These are phyloP conservation scores for Dendroctonus ponderosae DNA, from an alignment of 1,140 invertebrate genomes.

Conservation along the genomic window DNA sequence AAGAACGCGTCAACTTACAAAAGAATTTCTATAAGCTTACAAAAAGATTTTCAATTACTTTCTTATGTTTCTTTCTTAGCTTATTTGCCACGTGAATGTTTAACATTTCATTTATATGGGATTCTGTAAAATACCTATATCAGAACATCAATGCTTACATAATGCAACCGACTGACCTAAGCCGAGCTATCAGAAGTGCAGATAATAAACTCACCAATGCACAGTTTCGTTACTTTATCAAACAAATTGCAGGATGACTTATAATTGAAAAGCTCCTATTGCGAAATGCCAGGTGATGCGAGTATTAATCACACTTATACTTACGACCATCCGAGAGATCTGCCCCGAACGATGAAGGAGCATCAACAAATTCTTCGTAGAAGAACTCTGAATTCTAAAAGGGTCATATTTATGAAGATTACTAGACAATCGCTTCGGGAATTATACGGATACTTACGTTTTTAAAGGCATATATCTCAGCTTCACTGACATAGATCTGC, in stretches of 20 bases:
- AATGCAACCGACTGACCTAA: neutral
- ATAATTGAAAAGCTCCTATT: neutral
- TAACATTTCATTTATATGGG: too few relatives aligned
- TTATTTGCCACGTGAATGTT: too few relatives aligned
- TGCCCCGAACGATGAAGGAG: slow-evolving; percentile 37
- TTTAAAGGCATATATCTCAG: slow-evolving; percentile 41
- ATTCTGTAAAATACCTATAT: neutral
- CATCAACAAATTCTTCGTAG: slow-evolving; percentile 42
- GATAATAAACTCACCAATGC: neutral
- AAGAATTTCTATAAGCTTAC: too few relatives aligned
- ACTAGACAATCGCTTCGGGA: neutral
- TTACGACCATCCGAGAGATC: slow-evolving; percentile 39
- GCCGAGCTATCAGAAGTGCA: neutral
- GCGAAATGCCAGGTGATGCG: neutral
- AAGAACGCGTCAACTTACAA: too few relatives aligned
- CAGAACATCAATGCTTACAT: neutral
- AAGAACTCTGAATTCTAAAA: slow-evolving; percentile 42
- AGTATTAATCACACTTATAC: slow-evolving; percentile 6
- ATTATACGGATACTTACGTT: slow-evolving; percentile 36
- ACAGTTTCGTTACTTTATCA: neutral
- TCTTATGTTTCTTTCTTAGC: too few relatives aligned
- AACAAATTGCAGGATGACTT: neutral
- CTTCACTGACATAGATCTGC: slow-evolving; percentile 11
- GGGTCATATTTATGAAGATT: neutral
- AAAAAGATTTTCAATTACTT: too few relatives aligned